Evolutionary conservation across 2,888 invertebrate genomes (phyloP).

Genomic region (Drosophila setosimentum): DNA sequence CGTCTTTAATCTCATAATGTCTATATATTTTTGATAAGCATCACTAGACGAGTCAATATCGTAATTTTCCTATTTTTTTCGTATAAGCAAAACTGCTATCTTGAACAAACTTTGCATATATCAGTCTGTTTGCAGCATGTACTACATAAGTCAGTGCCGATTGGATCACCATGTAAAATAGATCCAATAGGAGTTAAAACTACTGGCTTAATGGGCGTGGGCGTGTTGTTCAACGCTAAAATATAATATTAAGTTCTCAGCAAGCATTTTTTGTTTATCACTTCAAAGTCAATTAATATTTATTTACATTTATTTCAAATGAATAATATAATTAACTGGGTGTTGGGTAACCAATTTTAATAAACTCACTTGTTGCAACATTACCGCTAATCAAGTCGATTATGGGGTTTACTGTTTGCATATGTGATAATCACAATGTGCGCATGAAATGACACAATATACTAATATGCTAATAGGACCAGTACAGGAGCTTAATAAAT

Average conservation of each 20-base stretch:
- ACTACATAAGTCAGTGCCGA: too few species aligned
- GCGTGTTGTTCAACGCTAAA: neutral
- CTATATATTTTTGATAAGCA: neutral
- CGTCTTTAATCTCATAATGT: neutral
- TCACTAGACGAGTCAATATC: neutral
- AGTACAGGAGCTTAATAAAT: slow-evolving; percentile 63
- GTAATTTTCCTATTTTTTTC: too few species aligned
- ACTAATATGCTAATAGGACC: slow-evolving; percentile 65
- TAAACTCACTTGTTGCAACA: slow-evolving; percentile 36
- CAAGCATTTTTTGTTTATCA: neutral
- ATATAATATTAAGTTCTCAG: neutral
- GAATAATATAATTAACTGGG: slow-evolving; percentile 10
- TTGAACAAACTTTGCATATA: too few species aligned
- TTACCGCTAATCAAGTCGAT: slow-evolving; percentile 72
- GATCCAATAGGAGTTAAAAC: neutral
- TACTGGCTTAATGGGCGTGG: too few species aligned
- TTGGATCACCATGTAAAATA: too few species aligned
- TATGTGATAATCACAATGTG: slow-evolving; percentile 55
- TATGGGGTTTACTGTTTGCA: slow-evolving; percentile 45
- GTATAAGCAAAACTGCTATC: too few species aligned
- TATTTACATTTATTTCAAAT: slow-evolving; percentile 19
- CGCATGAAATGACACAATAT: slow-evolving; percentile 64
- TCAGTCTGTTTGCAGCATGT: too few species aligned
- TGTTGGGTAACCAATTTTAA: slow-evolving; percentile 30
- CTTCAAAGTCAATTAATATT: slow-evolving; percentile 2